Evolutionary conservation across 2,888 invertebrate species (phyloP).

Genomic region (Bibio marci): DNA sequence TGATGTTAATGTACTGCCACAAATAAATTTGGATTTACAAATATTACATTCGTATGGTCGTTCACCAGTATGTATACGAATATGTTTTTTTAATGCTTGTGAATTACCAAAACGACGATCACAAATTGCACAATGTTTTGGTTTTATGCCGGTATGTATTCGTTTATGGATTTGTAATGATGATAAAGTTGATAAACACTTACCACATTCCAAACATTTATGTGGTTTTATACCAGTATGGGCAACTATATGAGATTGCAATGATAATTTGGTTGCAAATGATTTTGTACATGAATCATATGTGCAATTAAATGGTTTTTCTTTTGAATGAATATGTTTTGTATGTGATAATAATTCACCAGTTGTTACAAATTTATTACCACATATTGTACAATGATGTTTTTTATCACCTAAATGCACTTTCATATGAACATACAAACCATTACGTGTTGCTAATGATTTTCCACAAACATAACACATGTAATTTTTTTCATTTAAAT

Average conservation of each 20-base stretch:
- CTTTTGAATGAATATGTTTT: conserved; percentile 12
- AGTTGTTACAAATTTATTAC: conserved; percentile 12
- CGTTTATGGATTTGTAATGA: conserved; percentile 11
- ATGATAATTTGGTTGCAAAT: conserved; percentile 12
- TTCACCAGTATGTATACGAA: too few relatives aligned
- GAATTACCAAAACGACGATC: too few relatives aligned
- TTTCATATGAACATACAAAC: conserved; percentile 14
- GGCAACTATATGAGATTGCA: conserved; percentile 11
- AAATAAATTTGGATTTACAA: too few relatives aligned
- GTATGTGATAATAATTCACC: conserved; percentile 13
- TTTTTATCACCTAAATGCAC: conserved; percentile 13
- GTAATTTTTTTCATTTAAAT: conserved; percentile 11
- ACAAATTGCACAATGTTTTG: too few relatives aligned
- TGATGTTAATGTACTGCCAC: too few relatives aligned
- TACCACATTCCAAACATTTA: conserved; percentile 10
- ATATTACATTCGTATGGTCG: too few relatives aligned
- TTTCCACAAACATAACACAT: conserved; percentile 14
- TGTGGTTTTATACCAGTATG: conserved; percentile 12
- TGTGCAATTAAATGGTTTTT: conserved; percentile 11
- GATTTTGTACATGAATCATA: conserved; percentile 11
- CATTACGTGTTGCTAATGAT: conserved; percentile 13
- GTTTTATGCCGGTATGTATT: conserved; percentile 9
- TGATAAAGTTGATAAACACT: conserved; percentile 11
- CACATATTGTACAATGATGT: conserved; percentile 12
- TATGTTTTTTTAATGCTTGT: too few relatives aligned